Base-by-base conservation (phyloP, 2,797 vertebrate species). In the Chiroxiphia lanceolata region DNA sequence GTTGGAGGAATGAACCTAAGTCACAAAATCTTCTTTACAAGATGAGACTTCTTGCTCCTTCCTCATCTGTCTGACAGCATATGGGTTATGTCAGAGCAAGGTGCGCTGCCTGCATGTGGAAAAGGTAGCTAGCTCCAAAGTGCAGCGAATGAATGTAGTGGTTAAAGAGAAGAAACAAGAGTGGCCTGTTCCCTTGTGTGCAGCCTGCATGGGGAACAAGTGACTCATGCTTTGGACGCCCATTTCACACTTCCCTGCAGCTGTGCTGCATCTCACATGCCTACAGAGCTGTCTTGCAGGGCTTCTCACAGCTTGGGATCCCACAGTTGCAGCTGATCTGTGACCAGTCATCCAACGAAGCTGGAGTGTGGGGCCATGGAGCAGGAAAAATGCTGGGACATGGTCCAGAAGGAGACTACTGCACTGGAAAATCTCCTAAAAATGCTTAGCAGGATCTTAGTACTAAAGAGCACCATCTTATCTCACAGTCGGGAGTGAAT, bases 211-310 rank as follows among this genome's bases (percentile, higher is more conserved):
- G 1, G 20, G 77, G 86, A 95, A 82, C 2, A 10, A 42, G 77
- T 97, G 94, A 95, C 51, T 95, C 96, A 94, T 31, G 59, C 70
- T 83, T 83, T 94, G 93, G 92, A 56, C 11, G 0, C 70, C 56
- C 38, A 6, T 82, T 85, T 82, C 71, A 75, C 76, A 61, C 70
- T 74, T 88, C 76, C 71, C 67, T 17, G 48, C 92, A 94, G 94
- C 90, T 95, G 94, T 75, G 67, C 80, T 2, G 34, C 27, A 23
- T 74, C 76, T 84, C 57, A 48, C 67, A 36, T 70, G 92, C 87
- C 78, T 77, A 33, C 33, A 54, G 74, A 45, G 45, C 54, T 60
- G 15, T 64, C n/a, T 27, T 68, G 71, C 34, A 77, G 79, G 50
- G 67, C 74, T 92, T 34, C 64, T 80, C 2, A 0, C 51, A 64